Evolutionary conservation across 2,113 vertebrate genomes (phyloP).

Genomic region (Rhea americana): DNA sequence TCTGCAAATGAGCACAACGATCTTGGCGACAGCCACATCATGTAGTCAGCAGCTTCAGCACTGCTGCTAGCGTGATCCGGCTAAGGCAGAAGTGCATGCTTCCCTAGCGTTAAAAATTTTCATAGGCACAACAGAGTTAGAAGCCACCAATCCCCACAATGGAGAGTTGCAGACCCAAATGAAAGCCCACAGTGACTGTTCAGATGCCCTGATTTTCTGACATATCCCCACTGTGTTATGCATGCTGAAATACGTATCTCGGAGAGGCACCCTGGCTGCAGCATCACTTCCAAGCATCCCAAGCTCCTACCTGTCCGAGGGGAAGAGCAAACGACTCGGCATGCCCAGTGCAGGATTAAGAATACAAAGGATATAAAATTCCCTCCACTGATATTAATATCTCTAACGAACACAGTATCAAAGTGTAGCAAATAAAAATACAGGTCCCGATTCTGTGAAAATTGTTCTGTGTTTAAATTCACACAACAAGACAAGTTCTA

Average conservation of each 20-base stretch:
- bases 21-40: not conserved
- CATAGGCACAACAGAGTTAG: not conserved
- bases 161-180: not conserved
- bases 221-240: fast-evolving
- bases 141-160: fast-evolving
- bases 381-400: not conserved
- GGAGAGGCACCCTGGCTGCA: fast-evolving
- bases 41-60: not conserved
- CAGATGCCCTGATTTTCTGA: fast-evolving
- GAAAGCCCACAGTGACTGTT: fast-evolving
- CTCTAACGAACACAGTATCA: fast-evolving
- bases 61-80: fast-evolving
- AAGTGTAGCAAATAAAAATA: not conserved
- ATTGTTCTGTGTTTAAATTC: not conserved
- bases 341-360: too few relatives aligned
- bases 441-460: not conserved
- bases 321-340: not conserved
- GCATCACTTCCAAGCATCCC: not conserved
- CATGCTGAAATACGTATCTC: fast-evolving
- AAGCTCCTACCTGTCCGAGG: not conserved
- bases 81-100: not conserved
- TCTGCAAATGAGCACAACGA: not conserved
- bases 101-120: fast-evolving
- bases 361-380: not conserved
- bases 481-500: not conserved